Conservation (phyloP, 2,888 invertebrate genomes). For the Cryptophagus acutangulus region DNA sequence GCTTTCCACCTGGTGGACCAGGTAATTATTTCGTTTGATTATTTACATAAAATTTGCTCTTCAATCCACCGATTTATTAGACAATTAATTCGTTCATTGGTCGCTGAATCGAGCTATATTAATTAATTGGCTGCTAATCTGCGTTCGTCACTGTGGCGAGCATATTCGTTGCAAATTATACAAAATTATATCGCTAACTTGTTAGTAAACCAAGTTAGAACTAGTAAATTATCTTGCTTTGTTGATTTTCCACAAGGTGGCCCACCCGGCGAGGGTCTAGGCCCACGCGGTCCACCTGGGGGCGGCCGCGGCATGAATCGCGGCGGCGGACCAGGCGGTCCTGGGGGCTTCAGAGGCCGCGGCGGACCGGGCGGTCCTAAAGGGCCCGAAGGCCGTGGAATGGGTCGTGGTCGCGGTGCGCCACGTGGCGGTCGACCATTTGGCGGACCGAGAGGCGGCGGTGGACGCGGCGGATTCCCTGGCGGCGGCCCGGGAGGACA, state of each 20-base stretch:
- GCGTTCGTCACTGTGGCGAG: too few relatives aligned
- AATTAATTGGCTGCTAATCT: too few relatives aligned
- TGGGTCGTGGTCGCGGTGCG: slow-evolving; percentile 21
- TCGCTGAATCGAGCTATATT: too few relatives aligned
- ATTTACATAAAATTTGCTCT: too few relatives aligned
- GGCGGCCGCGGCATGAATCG: slow-evolving; percentile 15
- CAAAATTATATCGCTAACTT: too few relatives aligned
- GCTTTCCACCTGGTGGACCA: slow-evolving; percentile 27
- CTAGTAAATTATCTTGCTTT: slow-evolving; percentile 1
- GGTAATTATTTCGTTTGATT: too few relatives aligned
- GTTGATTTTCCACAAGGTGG: slow-evolving; percentile 20
- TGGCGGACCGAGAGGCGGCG: slow-evolving; percentile 19
- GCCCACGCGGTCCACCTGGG: slow-evolving; percentile 14
- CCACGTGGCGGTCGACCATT: slow-evolving; percentile 23
- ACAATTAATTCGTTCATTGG: too few relatives aligned
- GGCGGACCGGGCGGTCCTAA: slow-evolving; percentile 21
- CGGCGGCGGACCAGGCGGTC: slow-evolving; percentile 21
- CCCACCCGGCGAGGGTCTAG: slow-evolving; percentile 18
- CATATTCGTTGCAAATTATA: too few relatives aligned
- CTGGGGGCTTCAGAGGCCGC: slow-evolving; percentile 29
- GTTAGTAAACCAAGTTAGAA: too few relatives aligned
- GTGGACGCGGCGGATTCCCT: slow-evolving; percentile 25
- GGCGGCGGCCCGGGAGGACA: slow-evolving; percentile 29
- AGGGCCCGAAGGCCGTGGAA: slow-evolving; percentile 19
- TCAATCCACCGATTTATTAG: too few relatives aligned